Evolutionary conservation across 2,113 vertebrate genomes (phyloP), one percentile per base, ranked within the genome.

Genomic region (Rhabdomys dilectus): DNA sequence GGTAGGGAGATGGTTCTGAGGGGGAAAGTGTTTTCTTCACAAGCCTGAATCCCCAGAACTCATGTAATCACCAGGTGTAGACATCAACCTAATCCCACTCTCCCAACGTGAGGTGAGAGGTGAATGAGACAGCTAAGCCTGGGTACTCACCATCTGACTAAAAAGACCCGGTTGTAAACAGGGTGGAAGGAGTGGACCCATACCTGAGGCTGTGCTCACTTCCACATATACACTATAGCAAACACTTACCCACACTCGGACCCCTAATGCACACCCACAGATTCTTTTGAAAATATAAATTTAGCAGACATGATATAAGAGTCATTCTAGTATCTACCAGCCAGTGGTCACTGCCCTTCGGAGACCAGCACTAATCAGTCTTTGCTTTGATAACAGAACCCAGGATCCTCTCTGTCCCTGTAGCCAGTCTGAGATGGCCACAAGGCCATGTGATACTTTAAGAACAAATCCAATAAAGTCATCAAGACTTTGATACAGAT

Each of bases 301-400:
- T 89, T 45, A 89, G 56, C 68, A 53, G 81, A 91, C 39, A 31
- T 75, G 62, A 42, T 70, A 39, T 39, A 39, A 19, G 29, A 34
- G 39, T 86, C 84, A 48, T 7, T 45, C 62, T 36, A 86, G 42
- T 48, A 34, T 45, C 62, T 66, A 66, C 29, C 60, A 86, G 26
- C 39, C 2, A 10, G 39, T 36, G 68, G 15, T 10, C 16, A 51
- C 26, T 66, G 60, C 51, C 64, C 29, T 10, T 24, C 13, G 53
- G 16, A 92, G 76, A 48, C 39, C 13, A 3, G 48, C 72, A 58
- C 13, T 48, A 8, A 36, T 53, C 13, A 36, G 42, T 36, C 0
- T 26, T 9, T 85, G 26, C 7, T 11, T 64, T 64, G 8, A 4
- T 5, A 13, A 24, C 34, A 51, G 34, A 21, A 2, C 1, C 0